Evolutionary conservation across 2,797 vertebrate species (phyloP).

Genomic region (Odontamblyopus rebecca): DNA sequence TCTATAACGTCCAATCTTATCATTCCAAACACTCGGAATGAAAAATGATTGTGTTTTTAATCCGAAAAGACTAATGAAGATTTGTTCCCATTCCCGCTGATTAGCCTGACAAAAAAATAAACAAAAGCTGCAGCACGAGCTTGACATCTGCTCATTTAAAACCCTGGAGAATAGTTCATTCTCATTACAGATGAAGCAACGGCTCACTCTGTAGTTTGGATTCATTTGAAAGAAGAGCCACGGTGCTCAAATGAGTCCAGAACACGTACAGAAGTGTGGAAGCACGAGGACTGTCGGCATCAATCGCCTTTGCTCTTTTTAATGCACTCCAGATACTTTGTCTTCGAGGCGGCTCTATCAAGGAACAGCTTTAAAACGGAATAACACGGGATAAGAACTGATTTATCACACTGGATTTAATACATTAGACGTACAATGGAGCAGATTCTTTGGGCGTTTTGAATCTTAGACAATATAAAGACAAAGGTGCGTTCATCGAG

Average conservation of each 20-base stretch:
- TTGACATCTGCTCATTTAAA: constrained; percentile 11
- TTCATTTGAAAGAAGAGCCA: not conserved
- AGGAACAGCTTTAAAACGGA: constrained; percentile 1
- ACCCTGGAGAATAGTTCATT: constrained; percentile 1
- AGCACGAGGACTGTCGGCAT: constrained; percentile 1
- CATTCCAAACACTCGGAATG: too few species aligned
- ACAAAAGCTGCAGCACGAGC: not conserved
- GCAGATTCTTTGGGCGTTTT: too few species aligned
- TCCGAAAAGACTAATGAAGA: not conserved
- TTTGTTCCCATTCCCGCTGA: constrained; percentile 1
- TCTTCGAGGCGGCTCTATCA: not conserved
- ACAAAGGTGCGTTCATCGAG: too few species aligned
- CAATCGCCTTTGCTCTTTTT: not conserved
- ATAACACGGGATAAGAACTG: constrained; percentile 1
- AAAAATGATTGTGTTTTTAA: not conserved
- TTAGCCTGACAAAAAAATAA: not conserved
- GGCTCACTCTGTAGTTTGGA: not conserved
- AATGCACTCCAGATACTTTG: constrained; percentile 2
- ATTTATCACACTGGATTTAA: too few species aligned
- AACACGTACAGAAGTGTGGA: constrained; percentile 8
- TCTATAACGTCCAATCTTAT: too few species aligned
- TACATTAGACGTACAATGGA: too few species aligned
- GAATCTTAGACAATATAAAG: too few species aligned
- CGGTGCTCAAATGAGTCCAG: not conserved
- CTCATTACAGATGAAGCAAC: constrained; percentile 8